Evolutionary conservation across 2,797 vertebrate genomes (phyloP).

Genomic region (Tamandua tetradactyla): DNA sequence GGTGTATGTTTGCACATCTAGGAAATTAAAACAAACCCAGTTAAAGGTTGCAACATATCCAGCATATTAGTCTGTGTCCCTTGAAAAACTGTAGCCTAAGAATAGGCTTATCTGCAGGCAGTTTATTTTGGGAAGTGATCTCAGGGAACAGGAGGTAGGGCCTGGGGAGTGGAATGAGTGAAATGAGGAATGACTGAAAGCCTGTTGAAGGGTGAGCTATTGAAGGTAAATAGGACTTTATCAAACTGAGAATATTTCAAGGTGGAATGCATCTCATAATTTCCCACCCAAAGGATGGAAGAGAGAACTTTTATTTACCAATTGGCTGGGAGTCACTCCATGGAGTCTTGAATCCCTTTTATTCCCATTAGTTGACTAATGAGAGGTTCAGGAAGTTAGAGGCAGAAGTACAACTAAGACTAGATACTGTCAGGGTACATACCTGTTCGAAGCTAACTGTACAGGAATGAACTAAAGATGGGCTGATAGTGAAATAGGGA

Average conservation of each 20-base stretch:
- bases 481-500: neutral
- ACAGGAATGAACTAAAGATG: neutral
- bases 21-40: neutral
- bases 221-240: neutral
- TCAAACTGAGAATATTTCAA: neutral
- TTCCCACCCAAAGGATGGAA: neutral
- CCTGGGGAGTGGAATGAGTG: neutral
- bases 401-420: neutral
- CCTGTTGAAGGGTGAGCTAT: neutral
- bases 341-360: neutral
- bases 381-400: neutral
- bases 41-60: neutral
- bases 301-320: neutral
- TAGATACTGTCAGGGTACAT: neutral
- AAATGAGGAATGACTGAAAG: neutral
- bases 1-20: no score
- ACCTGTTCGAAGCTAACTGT: neutral
- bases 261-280: neutral
- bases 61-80: neutral
- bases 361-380: neutral
- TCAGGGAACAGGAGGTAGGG: accelerated
- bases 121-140: neutral
- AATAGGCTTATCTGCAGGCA: neutral
- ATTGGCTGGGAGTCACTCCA: neutral
- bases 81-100: neutral